Conservation (phyloP, 2,113 vertebrate species). For the Xiphias gladius region DNA sequence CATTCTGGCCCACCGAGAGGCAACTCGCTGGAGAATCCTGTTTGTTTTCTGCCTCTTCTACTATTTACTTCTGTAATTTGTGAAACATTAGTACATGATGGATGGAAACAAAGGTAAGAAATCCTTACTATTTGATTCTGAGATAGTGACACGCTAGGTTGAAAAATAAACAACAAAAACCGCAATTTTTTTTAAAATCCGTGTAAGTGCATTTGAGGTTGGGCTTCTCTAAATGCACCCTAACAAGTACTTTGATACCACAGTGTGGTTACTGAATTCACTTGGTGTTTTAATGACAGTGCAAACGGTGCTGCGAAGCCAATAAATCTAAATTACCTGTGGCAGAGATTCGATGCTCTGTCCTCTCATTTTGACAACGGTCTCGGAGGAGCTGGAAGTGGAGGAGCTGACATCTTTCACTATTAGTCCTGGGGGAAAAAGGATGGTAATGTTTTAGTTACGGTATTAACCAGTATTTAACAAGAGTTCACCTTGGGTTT, state of each 20-base stretch:
- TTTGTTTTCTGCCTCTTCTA: neutral
- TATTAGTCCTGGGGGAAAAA: conserved; percentile 88
- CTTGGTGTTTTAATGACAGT: neutral
- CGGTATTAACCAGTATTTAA: neutral
- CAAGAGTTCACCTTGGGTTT: neutral
- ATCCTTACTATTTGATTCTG: too few species aligned
- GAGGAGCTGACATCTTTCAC: conserved; percentile 97
- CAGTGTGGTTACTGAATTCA: too few species aligned
- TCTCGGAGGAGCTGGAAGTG: conserved; percentile 98
- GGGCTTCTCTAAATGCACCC: too few species aligned
- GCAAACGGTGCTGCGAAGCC: neutral
- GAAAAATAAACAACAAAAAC: neutral
- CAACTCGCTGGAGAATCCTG: neutral
- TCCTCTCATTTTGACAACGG: conserved; percentile 95
- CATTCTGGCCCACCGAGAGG: neutral
- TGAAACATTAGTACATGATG: too few species aligned
- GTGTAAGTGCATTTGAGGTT: too few species aligned
- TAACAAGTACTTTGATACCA: too few species aligned
- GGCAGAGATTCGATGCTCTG: conserved; percentile 98
- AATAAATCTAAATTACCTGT: conserved; percentile 85
- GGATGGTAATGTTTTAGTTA: neutral
- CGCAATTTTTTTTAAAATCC: too few species aligned
- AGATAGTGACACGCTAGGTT: too few species aligned
- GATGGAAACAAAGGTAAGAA: neutral
- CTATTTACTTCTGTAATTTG: too few species aligned